Conservation (phyloP, 2,113 vertebrate species). For the Vicugna pacos region DNA sequence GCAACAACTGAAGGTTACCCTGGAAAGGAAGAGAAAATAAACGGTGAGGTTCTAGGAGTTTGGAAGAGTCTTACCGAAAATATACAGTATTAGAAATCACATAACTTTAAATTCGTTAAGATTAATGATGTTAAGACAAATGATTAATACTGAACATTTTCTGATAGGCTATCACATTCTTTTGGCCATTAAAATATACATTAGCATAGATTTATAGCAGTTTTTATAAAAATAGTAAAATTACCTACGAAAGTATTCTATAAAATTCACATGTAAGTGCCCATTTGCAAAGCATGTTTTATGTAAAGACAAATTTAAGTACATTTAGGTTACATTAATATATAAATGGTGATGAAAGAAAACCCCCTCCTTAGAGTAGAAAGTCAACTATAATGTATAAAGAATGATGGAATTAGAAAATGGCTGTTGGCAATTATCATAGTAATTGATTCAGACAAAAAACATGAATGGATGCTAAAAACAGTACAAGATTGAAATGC, state of each 20-base stretch:
- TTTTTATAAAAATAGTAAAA: neutral
- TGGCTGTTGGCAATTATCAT: neutral
- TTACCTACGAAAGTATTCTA: neutral
- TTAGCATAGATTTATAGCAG: neutral
- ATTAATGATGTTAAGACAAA: too few species aligned
- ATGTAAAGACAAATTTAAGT: neutral
- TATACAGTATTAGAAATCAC: neutral
- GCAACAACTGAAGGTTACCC: constrained; percentile 98
- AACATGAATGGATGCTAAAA: neutral
- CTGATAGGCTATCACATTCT: neutral
- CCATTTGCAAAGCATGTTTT: neutral
- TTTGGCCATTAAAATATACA: neutral
- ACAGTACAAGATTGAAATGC: neutral
- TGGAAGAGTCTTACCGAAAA: neutral
- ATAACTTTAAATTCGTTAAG: neutral
- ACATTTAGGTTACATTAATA: neutral
- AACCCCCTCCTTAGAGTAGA: neutral
- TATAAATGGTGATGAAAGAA: neutral
- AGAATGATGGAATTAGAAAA: neutral
- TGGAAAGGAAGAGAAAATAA: constrained; percentile 82
- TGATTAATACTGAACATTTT: neutral
- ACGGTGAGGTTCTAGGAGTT: neutral
- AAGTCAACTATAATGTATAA: neutral
- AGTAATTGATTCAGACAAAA: neutral
- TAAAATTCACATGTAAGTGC: neutral